Conservation (phyloP, 2,113 vertebrate genomes). For the Alligator mississippiensis region DNA sequence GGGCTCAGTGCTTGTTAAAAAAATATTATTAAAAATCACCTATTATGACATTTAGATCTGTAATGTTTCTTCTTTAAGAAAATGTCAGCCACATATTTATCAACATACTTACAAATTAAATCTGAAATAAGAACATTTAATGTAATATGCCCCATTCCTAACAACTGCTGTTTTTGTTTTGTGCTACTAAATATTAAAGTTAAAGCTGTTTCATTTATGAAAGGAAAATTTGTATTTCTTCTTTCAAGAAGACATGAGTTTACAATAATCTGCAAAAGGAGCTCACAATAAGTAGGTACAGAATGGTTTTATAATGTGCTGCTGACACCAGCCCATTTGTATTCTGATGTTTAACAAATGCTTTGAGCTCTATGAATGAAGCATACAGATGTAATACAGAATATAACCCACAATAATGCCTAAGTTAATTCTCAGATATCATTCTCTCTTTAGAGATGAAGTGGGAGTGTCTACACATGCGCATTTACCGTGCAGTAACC, state of each 20-base stretch:
- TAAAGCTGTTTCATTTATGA: conserved; percentile 30
- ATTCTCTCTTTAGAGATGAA: neutral
- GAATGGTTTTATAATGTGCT: neutral
- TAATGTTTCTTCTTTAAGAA: conserved; percentile 47
- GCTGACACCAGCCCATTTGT: neutral
- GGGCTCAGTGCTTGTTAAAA: conserved; percentile 43
- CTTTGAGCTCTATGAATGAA: neutral
- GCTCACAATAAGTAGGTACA: neutral
- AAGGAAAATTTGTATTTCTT: conserved; percentile 10
- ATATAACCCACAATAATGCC: neutral
- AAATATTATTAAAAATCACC: conserved; percentile 8
- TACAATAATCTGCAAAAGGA: neutral
- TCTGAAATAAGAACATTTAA: conserved; percentile 58
- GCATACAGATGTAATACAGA: neutral
- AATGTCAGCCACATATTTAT: conserved; percentile 27
- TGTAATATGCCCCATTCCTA: too few species aligned
- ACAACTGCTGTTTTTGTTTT: neutral
- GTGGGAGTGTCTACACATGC: neutral
- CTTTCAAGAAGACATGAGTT: neutral
- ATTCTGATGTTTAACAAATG: neutral
- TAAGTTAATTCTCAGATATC: neutral
- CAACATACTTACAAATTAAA: conserved; percentile 60
- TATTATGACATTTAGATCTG: conserved; percentile 34
- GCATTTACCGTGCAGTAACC: too few species aligned
- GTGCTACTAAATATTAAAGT: conserved; percentile 36